phyloP scores from a whole-genome alignment of 2,113 vertebrate species.

The Xiphophorus hellerii region DNA sequence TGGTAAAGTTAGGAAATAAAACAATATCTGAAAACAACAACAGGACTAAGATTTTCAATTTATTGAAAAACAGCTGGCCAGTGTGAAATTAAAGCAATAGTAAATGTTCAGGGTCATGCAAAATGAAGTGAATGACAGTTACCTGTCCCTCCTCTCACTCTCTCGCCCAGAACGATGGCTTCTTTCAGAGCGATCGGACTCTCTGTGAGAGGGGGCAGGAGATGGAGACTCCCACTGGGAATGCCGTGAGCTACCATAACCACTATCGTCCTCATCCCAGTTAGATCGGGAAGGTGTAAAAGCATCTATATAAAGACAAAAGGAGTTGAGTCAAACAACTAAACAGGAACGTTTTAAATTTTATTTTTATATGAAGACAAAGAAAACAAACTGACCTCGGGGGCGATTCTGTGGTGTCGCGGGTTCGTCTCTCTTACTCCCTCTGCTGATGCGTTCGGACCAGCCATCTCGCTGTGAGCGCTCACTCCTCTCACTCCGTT shows the following conservation, averaged over 20 bases:
- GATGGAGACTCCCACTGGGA: conserved; percentile 98
- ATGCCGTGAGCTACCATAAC: conserved; percentile 81
- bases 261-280: conserved; percentile 96
- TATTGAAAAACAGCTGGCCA: background rate
- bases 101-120: background rate
- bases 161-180: conserved; percentile 80
- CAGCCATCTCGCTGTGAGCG: conserved; percentile 83
- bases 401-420: conserved; percentile 87
- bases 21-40: background rate
- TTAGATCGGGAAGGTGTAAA: conserved; percentile 92
- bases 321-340: background rate
- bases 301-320: conserved; percentile 79
- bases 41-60: too few relatives aligned
- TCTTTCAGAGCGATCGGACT: conserved; percentile 87
- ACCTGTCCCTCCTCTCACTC: conserved; percentile 84
- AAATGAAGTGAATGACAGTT: background rate
- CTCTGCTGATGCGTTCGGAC: conserved; percentile 85
- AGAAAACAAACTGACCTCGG: conserved; percentile 80
- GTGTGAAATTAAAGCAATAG: background rate
- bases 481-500: conserved; percentile 77
- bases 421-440: conserved; percentile 84
- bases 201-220: conserved; percentile 85
- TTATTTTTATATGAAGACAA: background rate
- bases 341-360: background rate
- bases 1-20: background rate